Evolutionary conservation across 2,888 invertebrate species (phyloP).

Genomic region (Helobdella robusta): DNA sequence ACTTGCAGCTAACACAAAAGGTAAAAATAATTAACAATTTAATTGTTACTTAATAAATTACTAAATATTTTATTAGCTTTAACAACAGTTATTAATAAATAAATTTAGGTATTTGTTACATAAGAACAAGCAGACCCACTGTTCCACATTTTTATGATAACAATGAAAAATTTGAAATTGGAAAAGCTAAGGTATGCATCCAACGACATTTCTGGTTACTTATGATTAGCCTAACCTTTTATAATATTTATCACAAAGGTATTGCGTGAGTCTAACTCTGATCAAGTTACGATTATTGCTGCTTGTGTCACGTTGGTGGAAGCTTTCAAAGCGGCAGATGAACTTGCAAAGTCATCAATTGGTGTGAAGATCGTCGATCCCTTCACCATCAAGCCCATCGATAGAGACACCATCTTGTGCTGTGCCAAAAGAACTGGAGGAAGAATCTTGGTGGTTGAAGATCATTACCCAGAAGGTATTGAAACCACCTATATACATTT

Average conservation of each 20-base stretch:
- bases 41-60: too few species aligned
- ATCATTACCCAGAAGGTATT: slow-evolving; percentile 82
- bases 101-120: slow-evolving; percentile 80
- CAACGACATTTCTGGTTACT: not conserved
- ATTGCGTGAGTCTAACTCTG: slow-evolving; percentile 60
- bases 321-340: slow-evolving; percentile 71
- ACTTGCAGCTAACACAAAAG: slow-evolving; percentile 84
- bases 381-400: slow-evolving; percentile 91
- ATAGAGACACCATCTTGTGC: slow-evolving; percentile 63
- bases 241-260: not conserved
- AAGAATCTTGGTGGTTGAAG: slow-evolving; percentile 81
- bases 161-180: slow-evolving; percentile 68
- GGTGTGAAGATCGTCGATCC: slow-evolving; percentile 69
- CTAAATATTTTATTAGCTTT: too few species aligned
- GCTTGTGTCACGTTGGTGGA: slow-evolving; percentile 89
- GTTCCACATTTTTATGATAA: slow-evolving; percentile 76
- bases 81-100: too few species aligned
- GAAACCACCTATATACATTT: too few species aligned
- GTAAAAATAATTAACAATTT: not conserved
- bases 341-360: slow-evolving; percentile 59
- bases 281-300: slow-evolving; percentile 77
- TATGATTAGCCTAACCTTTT: not conserved
- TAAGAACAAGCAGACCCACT: slow-evolving; percentile 85
- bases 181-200: slow-evolving; percentile 52
- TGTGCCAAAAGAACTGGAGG: slow-evolving; percentile 73